A percentile compares a stretch with the other conserved stretches of the same genome.
Conservation (phyloP, 2,888 invertebrate genomes). For the Uropetala carovei region DNA sequence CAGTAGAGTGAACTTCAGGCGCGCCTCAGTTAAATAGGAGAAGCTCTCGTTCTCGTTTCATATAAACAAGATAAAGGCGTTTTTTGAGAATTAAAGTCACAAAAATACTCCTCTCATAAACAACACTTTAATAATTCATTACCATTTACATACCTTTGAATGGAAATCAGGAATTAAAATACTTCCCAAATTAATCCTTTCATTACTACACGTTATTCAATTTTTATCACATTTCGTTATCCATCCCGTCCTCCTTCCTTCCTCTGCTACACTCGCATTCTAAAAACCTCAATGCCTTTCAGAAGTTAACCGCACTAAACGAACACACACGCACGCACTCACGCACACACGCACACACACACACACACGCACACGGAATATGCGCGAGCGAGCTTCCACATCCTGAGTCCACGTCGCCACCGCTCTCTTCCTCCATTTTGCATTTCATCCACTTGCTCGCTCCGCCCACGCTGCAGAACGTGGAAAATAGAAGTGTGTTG, state of each 20-base stretch:
- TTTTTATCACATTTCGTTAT: conserved; percentile 54
- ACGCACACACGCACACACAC: neutral
- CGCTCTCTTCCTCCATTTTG: neutral
- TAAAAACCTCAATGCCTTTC: neutral
- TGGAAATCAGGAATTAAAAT: conserved; percentile 45
- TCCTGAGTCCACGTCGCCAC: neutral
- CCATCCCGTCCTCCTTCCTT: neutral
- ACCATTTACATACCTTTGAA: conserved; percentile 54
- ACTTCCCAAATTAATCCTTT: conserved; percentile 33
- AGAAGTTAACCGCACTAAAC: neutral
- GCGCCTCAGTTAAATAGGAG: too few relatives aligned
- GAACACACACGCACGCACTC: neutral
- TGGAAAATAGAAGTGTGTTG: neutral
- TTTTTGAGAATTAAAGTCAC: neutral
- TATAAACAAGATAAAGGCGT: neutral
- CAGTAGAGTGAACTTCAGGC: too few relatives aligned
- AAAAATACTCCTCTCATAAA: conserved; percentile 29
- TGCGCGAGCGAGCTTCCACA: neutral
- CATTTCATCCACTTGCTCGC: neutral
- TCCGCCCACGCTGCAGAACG: neutral
- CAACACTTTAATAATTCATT: conserved; percentile 60
- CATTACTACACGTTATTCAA: conserved; percentile 34
- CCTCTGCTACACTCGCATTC: neutral
- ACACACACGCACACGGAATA: neutral
- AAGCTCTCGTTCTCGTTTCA: neutral